Base-by-base conservation (phyloP, 2,888 invertebrate species). In the Pyrocoelia pectoralis region DNA sequence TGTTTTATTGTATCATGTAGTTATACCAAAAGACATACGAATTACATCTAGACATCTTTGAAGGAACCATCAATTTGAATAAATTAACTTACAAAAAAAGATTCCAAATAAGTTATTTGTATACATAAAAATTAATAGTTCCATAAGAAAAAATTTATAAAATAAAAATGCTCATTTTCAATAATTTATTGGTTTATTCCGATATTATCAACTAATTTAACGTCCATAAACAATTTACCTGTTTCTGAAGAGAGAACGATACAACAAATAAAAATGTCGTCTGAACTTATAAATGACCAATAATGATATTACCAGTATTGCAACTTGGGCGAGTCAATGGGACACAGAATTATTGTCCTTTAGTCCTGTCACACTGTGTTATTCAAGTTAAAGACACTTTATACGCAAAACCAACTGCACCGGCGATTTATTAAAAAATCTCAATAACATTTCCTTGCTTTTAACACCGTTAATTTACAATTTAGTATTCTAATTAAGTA, bases 61-160 rank as follows among this genome's bases (percentile, higher is more conserved):
- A n/a, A 33, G 33, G n/a, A 33, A 33, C 33, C 33, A 33, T 33
- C 33, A 33, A 33, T 33, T 33, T 33, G 33, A 33, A 33, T 33
- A 33, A 33, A 33, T 33, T 33, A 33, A 33, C 33, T n/a, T 2
- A 33, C 33, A 33, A 33, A 33, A 33, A 33, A 10, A 33, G 2
- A 33, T n/a, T n/a, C 2, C 10, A 4, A 4, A 33, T n/a, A 10
- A 10, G 33, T 33, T 6, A 33, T 33, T 33, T 33, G 33, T 33
- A 8, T 33, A n/a, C 33, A 33, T 33, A 33, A 33, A 33, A 33
- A 33, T 33, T 33, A 33, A 33, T 33, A 33, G 33, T 33, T 33
- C n/a, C n/a, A 8, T 24, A 24, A 33, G n/a, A 33, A 6, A 33
- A 33, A n/a, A 24, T 6, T n/a, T 24, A 24, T 8, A 24, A 8